phyloP scores from a whole-genome alignment of 2,888 invertebrate species.

The Acanthosepion pharaonis region DNA sequence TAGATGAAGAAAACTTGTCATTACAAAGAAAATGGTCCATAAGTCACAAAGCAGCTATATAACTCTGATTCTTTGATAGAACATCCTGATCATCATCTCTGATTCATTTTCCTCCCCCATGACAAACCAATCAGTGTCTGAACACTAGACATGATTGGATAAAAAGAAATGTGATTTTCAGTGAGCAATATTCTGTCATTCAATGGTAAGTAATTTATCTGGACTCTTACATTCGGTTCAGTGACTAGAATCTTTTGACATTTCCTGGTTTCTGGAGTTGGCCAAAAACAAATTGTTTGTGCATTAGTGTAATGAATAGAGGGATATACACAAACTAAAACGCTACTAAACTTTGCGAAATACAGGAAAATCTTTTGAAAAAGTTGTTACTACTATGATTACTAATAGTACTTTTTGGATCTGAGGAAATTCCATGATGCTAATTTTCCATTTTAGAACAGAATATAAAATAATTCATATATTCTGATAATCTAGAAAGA shows the following conservation, averaged over 20 bases:
- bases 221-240: background rate
- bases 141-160: slow-evolving; percentile 10
- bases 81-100: background rate
- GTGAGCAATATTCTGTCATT: slow-evolving; percentile 21
- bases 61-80: slow-evolving; percentile 12
- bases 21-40: slow-evolving; percentile 8
- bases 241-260: background rate
- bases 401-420: too few species aligned
- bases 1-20: background rate
- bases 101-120: background rate
- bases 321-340: background rate
- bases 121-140: background rate
- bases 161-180: slow-evolving; percentile 9
- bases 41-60: background rate
- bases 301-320: background rate
- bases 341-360: background rate
- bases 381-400: background rate
- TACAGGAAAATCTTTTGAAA: background rate
- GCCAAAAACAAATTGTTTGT: slow-evolving; percentile 22
- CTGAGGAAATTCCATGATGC: too few species aligned
- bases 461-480: too few species aligned
- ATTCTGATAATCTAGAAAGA: too few species aligned
- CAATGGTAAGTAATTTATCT: slow-evolving; percentile 22
- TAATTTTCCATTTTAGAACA: too few species aligned
- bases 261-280: background rate